Evolutionary conservation across 2,797 vertebrate species (phyloP).

Genomic region (Lindbergichthys nudifrons): DNA sequence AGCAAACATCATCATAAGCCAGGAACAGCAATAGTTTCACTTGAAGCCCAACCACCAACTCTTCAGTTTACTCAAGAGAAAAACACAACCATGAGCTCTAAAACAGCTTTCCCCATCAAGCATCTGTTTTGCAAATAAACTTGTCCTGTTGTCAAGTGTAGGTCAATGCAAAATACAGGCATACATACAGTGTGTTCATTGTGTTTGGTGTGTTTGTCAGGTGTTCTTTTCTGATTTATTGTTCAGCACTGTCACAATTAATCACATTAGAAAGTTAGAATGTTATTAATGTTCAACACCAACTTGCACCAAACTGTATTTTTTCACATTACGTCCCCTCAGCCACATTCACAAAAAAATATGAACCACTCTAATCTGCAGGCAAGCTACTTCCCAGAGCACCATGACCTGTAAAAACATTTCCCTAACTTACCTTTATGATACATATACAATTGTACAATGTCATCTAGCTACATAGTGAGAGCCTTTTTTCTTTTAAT

Average conservation of each 20-base stretch:
- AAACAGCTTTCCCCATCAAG: constrained; percentile 36
- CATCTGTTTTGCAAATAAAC: constrained; percentile 48
- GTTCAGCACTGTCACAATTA: constrained; percentile 34
- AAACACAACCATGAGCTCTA: constrained; percentile 29
- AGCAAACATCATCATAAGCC: constrained; percentile 35
- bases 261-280: constrained; percentile 47
- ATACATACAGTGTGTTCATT: constrained; percentile 29
- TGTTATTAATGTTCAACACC: constrained; percentile 40
- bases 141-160: constrained; percentile 42
- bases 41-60: constrained; percentile 34
- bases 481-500: constrained; percentile 64
- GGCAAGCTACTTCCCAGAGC: constrained; percentile 72
- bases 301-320: constrained; percentile 48
- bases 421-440: constrained; percentile 65
- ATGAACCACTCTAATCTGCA: constrained; percentile 54
- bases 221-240: constrained; percentile 15
- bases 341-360: constrained; percentile 57
- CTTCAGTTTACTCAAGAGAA: constrained; percentile 30
- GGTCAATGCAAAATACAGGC: constrained; percentile 54
- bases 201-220: constrained; percentile 32
- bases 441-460: constrained; percentile 80
- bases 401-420: constrained; percentile 66
- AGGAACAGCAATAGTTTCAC: constrained; percentile 46
- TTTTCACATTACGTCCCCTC: constrained; percentile 23
- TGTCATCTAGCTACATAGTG: constrained; percentile 73